phyloP scores from a whole-genome alignment of 2,113 vertebrate species.

The Laticauda laticaudata region DNA sequence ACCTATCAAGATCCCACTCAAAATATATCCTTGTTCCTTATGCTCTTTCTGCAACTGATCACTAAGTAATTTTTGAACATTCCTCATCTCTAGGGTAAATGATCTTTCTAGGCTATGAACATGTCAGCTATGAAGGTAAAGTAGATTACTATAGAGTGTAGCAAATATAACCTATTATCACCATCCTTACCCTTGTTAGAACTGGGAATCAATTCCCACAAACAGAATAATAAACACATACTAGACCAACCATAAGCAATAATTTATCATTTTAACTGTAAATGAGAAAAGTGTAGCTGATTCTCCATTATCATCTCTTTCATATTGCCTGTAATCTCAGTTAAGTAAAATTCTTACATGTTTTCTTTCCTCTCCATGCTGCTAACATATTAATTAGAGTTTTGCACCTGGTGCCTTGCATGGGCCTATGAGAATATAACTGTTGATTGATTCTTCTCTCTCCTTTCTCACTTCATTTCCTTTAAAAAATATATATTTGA shows the following conservation, averaged over 20 bases:
- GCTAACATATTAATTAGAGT: slow-evolving; percentile 41
- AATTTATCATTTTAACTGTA: not conserved
- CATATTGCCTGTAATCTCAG: not conserved
- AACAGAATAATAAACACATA: not conserved
- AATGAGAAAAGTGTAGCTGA: slow-evolving; percentile 13
- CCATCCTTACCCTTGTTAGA: not conserved
- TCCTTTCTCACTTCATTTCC: slow-evolving; percentile 12
- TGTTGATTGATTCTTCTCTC: slow-evolving; percentile 31
- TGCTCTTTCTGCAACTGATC: not conserved
- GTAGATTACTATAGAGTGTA: not conserved
- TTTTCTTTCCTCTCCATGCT: slow-evolving; percentile 37
- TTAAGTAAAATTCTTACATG: slow-evolving; percentile 49
- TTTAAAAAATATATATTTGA: not conserved
- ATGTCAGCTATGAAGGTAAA: not conserved
- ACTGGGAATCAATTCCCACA: not conserved
- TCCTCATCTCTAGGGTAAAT: not conserved
- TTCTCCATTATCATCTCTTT: not conserved
- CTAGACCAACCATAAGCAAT: not conserved
- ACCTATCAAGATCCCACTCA: not conserved
- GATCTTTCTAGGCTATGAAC: not conserved
- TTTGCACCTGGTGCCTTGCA: slow-evolving; percentile 55
- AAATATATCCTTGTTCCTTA: not conserved
- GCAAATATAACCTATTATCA: not conserved
- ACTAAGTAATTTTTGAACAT: not conserved
- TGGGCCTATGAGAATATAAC: slow-evolving; percentile 26